These are phyloP conservation scores for Leptopilina boulardi DNA, from an alignment of 1,140 invertebrate genomes.

Conservation along the genomic window DNA sequence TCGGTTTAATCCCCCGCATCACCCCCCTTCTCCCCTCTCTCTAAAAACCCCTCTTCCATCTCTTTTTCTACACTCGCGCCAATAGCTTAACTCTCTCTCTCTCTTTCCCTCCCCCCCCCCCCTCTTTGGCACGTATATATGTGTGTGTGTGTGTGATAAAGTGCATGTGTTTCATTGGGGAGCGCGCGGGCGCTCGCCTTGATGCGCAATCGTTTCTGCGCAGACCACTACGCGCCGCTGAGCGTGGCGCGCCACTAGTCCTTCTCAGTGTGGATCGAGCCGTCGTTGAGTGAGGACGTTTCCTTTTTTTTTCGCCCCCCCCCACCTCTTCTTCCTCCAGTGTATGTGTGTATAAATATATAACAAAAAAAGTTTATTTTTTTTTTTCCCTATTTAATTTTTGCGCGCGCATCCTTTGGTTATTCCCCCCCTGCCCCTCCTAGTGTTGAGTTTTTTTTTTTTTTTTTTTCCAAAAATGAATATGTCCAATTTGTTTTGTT, in stretches of 20 bases:
- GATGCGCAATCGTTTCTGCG: constrained; percentile 49
- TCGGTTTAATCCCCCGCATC: constrained; percentile 66
- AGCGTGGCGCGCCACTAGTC: constrained; percentile 63
- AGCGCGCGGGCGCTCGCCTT: constrained; percentile 43
- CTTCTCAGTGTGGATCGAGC: constrained; percentile 69
- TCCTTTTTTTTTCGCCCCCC: no score
- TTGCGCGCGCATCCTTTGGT: neutral
- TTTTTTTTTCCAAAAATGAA: neutral
- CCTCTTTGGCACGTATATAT: neutral
- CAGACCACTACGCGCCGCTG: constrained; percentile 49
- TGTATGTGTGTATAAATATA: neutral
- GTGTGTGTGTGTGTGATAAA: constrained; percentile 25
- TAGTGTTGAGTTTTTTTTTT: no score
- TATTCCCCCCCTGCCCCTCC: neutral
- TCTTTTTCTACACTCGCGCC: no score
- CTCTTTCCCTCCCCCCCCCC: neutral
- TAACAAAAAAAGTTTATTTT: no score
- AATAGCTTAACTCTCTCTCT: constrained; percentile 37
- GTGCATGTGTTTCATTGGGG: constrained; percentile 31
- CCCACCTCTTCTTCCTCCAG: no score
- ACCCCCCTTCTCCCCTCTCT: constrained; percentile 38
- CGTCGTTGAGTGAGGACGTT: constrained; percentile 53
- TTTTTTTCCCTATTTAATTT: neutral
- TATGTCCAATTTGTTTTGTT: neutral
- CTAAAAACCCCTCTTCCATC: constrained; percentile 37